These are phyloP conservation scores for Hyposmocoma kahamanoa DNA, from an alignment of 1,140 invertebrate genomes.

Conservation along the genomic window DNA sequence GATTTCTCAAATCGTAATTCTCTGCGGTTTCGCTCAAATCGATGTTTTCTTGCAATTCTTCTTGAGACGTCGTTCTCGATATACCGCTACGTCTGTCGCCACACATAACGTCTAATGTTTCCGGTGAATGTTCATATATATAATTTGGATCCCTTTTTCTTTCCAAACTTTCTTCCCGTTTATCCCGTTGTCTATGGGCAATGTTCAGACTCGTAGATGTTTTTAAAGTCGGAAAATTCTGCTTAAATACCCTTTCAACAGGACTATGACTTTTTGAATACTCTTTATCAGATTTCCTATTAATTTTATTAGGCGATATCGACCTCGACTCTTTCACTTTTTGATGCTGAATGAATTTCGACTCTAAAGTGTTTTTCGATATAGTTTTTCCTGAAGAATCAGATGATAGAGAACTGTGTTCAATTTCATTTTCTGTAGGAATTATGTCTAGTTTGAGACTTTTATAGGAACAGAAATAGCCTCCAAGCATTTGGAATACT, in stretches of 20 bases:
- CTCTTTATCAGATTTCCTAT: conserved; percentile 46
- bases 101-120: conserved; percentile 53
- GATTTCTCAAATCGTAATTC: conserved; percentile 59
- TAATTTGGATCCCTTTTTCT: conserved; percentile 40
- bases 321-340: conserved; percentile 54
- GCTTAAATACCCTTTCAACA: conserved; percentile 50
- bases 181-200: conserved; percentile 27
- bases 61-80: conserved; percentile 42
- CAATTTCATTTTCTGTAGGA: conserved; percentile 55
- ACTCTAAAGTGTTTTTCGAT: conserved; percentile 42
- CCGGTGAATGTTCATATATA: conserved; percentile 67
- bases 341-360: conserved; percentile 37
- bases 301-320: conserved; percentile 52
- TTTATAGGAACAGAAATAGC: conserved; percentile 84
- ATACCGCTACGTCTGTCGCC: conserved; percentile 48
- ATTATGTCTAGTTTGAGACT: conserved; percentile 71
- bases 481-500: conserved; percentile 91
- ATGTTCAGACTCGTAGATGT: conserved; percentile 49
- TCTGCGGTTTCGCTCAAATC: conserved; percentile 71
- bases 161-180: conserved; percentile 32
- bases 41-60: conserved; percentile 50
- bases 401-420: conserved; percentile 54
- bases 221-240: conserved; percentile 50
- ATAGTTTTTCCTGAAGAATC: conserved; percentile 50
- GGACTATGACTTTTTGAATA: conserved; percentile 68